Conservation (phyloP, 2,797 vertebrate genomes). For the Anableps anableps region DNA sequence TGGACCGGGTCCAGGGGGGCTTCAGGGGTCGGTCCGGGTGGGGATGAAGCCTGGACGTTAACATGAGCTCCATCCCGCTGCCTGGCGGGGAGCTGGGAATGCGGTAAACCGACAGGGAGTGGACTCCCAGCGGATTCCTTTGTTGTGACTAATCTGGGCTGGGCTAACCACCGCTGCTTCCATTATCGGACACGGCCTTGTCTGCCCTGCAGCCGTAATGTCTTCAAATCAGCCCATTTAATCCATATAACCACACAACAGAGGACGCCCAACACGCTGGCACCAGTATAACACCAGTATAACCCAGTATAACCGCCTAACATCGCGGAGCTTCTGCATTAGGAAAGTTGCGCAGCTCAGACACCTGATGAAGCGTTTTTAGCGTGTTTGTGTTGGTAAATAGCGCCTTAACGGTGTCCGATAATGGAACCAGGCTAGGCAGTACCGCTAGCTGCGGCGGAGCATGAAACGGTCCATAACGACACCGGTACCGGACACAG, state of each 20-base stretch:
- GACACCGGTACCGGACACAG: not conserved
- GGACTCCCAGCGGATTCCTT: slow-evolving; percentile 72
- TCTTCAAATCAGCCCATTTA: not conserved
- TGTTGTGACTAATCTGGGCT: slow-evolving; percentile 76
- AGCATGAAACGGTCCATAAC: slow-evolving; percentile 23
- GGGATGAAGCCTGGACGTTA: not conserved
- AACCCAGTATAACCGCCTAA: not conserved
- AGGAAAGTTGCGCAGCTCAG: not conserved
- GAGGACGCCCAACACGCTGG: not conserved
- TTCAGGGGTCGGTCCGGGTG: slow-evolving; percentile 31
- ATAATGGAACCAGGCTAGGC: slow-evolving; percentile 34
- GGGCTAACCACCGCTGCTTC: slow-evolving; percentile 15
- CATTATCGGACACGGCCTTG: slow-evolving; percentile 60
- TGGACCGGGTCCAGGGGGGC: not conserved
- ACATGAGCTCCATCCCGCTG: not conserved
- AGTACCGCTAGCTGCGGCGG: slow-evolving; percentile 32
- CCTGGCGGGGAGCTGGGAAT: not conserved
- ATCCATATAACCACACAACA: not conserved
- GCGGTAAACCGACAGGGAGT: slow-evolving; percentile 50
- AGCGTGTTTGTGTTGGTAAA: not conserved
- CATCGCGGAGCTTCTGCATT: too few relatives aligned
- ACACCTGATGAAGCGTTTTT: not conserved
- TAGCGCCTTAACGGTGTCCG: slow-evolving; percentile 32
- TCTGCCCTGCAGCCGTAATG: not conserved
- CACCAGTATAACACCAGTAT: not conserved